Evolutionary conservation across 2,888 invertebrate genomes (phyloP).

Genomic region (Eugnorisma glareosa): DNA sequence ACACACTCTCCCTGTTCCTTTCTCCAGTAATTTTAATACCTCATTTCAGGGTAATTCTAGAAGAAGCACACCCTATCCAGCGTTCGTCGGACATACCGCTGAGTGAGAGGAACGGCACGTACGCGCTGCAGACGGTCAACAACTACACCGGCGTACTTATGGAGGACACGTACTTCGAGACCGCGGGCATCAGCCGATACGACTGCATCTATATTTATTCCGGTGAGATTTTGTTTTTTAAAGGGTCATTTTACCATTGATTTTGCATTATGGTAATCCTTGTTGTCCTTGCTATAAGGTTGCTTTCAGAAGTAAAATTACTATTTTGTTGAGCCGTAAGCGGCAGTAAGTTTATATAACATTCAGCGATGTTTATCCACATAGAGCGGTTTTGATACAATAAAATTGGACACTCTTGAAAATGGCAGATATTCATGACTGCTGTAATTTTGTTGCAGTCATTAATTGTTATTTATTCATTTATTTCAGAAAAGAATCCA

Average conservation of each 20-base stretch:
- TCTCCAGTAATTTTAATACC: neutral
- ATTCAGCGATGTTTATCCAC: neutral
- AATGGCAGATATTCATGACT: neutral
- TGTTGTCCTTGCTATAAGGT: neutral
- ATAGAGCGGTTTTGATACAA: neutral
- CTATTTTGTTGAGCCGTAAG: neutral
- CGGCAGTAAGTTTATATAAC: neutral
- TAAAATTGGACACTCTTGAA: neutral
- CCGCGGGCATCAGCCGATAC: conserved; percentile 77
- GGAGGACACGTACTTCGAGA: conserved; percentile 71
- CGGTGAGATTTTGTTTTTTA: conserved; percentile 76
- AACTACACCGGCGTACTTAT: conserved; percentile 72
- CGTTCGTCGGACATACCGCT: conserved; percentile 54
- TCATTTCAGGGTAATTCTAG: conserved; percentile 90
- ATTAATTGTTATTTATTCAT: no score
- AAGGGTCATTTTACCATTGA: neutral
- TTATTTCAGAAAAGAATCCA: neutral
- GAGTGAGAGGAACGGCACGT: conserved; percentile 49
- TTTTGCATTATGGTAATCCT: neutral
- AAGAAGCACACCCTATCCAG: conserved; percentile 80
- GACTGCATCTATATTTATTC: conserved; percentile 88
- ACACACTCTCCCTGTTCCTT: neutral
- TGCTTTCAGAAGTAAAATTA: neutral
- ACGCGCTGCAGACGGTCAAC: conserved; percentile 36
- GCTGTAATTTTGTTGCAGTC: neutral